Evolutionary conservation across 2,888 invertebrate genomes (phyloP), one percentile per base, ranked within the genome.

Genomic region (Cephus rjabovi): DNA sequence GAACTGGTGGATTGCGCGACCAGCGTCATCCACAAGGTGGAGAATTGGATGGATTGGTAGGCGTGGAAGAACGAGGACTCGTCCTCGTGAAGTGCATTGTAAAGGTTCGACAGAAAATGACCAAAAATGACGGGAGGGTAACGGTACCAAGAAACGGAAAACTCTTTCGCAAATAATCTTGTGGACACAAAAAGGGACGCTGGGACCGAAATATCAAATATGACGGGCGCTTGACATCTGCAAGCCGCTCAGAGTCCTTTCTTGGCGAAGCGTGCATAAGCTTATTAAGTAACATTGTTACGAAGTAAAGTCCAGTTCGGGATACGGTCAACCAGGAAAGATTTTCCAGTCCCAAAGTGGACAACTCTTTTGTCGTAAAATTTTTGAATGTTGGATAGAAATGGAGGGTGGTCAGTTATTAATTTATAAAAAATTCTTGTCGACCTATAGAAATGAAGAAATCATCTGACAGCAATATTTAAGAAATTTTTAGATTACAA

Each of bases 261-360:
- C 83, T 86, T 86, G 87, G 79, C 86, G 88, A 85, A 87, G 87
- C 90, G 88, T 90, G 88, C 84, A 89, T 90, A 91, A 91, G 91
- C 90, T 90, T 90, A 90, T 91, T 91, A 91, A 90, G 89, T 86
- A 89, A 90, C 89, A 89, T 89, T 89, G 90, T 89, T 88, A 81
- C 85, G 83, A 81, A 76, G 83, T 76, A 82, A 84, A 85, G 84
- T 83, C 84, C 81, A 77, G 81, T 85, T 78, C 86, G 79, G 84
- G 33, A 69, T 31, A 11, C n/a, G 77, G 56, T 37, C 70, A 75
- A 56, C 56, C 56, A 56, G 56, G 56, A 56, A 75, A 70, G 75
- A 77, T 75, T 75, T 33, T 34, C 40, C 73, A 31, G n/a, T 73
- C 81, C 81, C 78, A 83, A 79, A 83, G 81, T 80, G 84, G 81